Base-by-base conservation (phyloP, 2,113 vertebrate genomes). In the Hippopotamus amphibius region DNA sequence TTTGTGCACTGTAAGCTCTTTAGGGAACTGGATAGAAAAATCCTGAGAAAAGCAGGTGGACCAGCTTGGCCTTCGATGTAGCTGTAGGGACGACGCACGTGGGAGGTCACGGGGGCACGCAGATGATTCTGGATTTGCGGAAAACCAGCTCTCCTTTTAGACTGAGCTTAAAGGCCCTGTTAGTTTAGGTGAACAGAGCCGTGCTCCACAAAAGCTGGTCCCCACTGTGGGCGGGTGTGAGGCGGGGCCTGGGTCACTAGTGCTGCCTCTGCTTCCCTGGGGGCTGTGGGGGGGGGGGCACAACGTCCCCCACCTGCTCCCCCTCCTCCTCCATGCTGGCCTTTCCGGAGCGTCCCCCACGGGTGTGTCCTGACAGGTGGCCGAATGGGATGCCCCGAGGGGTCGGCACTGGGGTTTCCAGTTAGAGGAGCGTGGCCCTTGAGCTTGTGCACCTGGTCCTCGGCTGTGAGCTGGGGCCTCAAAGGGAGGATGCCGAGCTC, bases 51-150 rank as follows among this genome's bases (percentile, higher is more conserved):
- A 46, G 10, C 43, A 24, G 6, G 15, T 37, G 37, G 37, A 22
- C 33, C 46, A 41, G 10, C 4, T 3, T 4, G 66, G 59, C 48
- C 19, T 55, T 41, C 6, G 4, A 2, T 9, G 4, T 1, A 22
- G 2, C 43, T n/a, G 15, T 24, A 66, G 37, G 26, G 13, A 37
- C 4, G 3, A 8, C 26, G 68, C 12, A 10, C 8, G 1, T 19
- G 17, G 65, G 66, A 37, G 50, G 76, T 65, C 37, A 11, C 22
- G 80, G 86, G n/a, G 57, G 19, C 43, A 10, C 28, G 12, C 5
- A 8, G 43, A 41, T 13, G 46, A 19, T 55, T 43, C 88, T 55
- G 28, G 7, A 33, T 69, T 13, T 3, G 3, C 15, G 28, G 57
- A 72, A 93, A 85, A 16, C 53, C 33, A 48, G 4, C 8, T 92